Conservation (phyloP, 2,113 vertebrate genomes). For the Heterotilapia buettikoferi region DNA sequence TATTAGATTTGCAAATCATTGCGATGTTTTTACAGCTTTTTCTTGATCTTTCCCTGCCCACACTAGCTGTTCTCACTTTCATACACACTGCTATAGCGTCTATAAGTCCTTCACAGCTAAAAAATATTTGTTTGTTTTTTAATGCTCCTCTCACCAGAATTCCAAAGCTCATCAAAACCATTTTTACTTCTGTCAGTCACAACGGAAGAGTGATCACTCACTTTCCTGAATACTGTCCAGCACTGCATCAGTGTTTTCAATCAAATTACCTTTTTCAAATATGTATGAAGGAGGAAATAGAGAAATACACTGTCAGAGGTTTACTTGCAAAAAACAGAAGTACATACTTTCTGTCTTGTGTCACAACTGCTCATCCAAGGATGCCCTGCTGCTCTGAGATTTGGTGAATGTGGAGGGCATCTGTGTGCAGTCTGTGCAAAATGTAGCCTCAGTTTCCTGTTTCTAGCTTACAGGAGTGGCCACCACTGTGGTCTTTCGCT, state of each 20-base stretch:
- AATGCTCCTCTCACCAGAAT: neutral
- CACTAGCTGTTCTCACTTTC: no score
- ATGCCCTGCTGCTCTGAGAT: neutral
- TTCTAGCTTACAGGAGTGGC: neutral
- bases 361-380: neutral
- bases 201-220: neutral
- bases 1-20: no score
- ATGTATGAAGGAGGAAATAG: neutral
- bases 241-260: neutral
- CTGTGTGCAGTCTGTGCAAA: neutral
- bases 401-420: neutral
- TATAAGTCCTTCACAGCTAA: no score
- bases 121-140: neutral
- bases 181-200: neutral
- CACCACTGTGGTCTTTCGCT: neutral
- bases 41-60: no score
- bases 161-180: neutral
- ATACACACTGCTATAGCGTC: no score
- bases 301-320: neutral
- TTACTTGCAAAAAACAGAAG: neutral
- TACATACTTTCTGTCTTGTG: neutral
- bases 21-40: no score
- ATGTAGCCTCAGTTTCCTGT: neutral
- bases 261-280: neutral
- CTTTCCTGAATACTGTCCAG: neutral